These are phyloP conservation scores for Eolophus roseicapilla DNA, from an alignment of 2,113 vertebrate genomes.

Conservation along the genomic window DNA sequence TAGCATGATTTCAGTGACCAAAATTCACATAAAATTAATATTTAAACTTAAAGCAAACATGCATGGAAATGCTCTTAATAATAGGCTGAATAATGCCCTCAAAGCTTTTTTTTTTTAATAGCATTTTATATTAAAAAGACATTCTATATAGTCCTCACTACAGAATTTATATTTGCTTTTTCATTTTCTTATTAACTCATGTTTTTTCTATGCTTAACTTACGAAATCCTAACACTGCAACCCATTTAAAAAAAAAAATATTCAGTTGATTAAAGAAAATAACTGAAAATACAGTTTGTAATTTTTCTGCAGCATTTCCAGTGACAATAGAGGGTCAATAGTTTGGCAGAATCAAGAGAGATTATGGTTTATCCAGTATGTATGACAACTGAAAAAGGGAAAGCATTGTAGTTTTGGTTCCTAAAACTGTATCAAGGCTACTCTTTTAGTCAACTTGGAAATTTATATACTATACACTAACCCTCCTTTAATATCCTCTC, in stretches of 20 bases:
- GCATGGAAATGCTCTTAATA: not conserved
- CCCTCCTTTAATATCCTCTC: conserved; percentile 92
- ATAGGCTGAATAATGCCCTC: not conserved
- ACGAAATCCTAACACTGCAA: not conserved
- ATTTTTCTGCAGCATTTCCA: not conserved
- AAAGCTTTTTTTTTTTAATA: not conserved
- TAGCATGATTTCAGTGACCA: not conserved
- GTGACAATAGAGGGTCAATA: not conserved
- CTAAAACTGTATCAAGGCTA: conserved; percentile 80
- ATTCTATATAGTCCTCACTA: not conserved
- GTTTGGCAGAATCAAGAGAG: not conserved
- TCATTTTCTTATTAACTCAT: not conserved
- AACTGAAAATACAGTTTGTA: not conserved
- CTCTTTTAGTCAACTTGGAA: conserved; percentile 89
- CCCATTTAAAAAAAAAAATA: not conserved
- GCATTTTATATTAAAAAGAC: not conserved
- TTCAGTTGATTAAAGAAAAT: not conserved
- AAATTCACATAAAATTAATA: conserved; percentile 40
- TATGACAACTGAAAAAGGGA: not conserved
- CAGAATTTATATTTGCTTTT: conserved; percentile 12
- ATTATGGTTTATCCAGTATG: not conserved
- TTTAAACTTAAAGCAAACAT: not conserved
- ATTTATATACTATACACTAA: conserved; percentile 88
- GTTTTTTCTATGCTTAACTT: not conserved
- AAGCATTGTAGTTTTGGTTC: conserved; percentile 55